Evolutionary conservation across 2,888 invertebrate species (phyloP).

Genomic region (Autographa gamma): DNA sequence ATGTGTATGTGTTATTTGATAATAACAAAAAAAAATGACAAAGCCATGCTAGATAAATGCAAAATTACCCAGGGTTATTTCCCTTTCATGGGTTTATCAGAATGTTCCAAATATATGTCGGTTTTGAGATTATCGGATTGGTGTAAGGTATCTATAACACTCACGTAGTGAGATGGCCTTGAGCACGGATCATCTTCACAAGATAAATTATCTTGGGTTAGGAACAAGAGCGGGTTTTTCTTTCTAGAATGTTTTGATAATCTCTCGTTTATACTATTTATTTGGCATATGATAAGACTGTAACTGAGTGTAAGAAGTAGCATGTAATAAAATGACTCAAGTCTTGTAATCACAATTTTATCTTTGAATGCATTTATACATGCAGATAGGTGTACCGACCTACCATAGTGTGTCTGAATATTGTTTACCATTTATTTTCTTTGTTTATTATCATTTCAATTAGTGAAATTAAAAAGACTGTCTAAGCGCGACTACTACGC

Average conservation of each 20-base stretch:
- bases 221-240: background rate
- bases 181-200: background rate
- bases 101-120: background rate
- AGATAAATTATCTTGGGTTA: background rate
- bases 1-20: no score
- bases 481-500: no score
- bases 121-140: background rate
- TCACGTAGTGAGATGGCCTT: slow-evolving; percentile 2
- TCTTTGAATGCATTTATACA: no score
- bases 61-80: background rate
- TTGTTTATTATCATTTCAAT: no score
- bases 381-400: no score
- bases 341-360: no score
- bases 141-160: background rate
- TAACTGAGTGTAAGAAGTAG: background rate
- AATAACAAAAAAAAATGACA: no score
- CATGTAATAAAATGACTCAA: background rate
- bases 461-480: no score
- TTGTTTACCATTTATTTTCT: no score
- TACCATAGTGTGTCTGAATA: no score
- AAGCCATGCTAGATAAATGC: background rate
- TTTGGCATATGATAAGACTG: background rate
- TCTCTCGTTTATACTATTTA: background rate
- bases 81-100: background rate
- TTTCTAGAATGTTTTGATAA: background rate